These are phyloP conservation scores for Gasteruption jaculator DNA, from an alignment of 2,888 invertebrate genomes.

Conservation along the genomic window DNA sequence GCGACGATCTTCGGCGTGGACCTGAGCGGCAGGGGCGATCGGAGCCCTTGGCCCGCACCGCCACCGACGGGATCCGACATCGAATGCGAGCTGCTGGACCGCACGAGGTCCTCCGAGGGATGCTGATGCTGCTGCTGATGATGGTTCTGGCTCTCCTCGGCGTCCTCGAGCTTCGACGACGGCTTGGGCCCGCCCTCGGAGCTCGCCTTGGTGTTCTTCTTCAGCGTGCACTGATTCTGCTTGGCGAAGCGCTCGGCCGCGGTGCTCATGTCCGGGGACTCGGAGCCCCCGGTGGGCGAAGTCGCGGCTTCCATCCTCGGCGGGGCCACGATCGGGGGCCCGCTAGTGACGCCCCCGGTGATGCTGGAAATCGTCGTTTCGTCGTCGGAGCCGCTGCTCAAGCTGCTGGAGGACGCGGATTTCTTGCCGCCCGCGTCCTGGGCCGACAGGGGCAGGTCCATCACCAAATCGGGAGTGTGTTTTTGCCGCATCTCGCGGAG, in stretches of 20 bases:
- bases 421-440: conserved; percentile 42
- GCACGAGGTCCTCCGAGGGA: conserved; percentile 35
- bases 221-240: conserved; percentile 73
- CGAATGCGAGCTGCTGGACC: conserved; percentile 43
- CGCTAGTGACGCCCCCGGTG: conserved; percentile 17
- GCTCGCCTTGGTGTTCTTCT: conserved; percentile 60
- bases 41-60: conserved; percentile 27
- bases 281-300: conserved; percentile 50
- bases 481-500: conserved; percentile 54
- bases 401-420: conserved; percentile 46
- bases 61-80: conserved; percentile 35
- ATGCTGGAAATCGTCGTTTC: conserved; percentile 44
- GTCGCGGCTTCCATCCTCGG: conserved; percentile 44
- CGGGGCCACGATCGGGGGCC: conserved; percentile 25
- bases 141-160: conserved; percentile 29
- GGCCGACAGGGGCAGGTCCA: conserved; percentile 68
- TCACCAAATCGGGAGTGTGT: conserved; percentile 76
- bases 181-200: too few relatives aligned
- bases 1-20: conserved; percentile 63
- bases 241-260: conserved; percentile 75
- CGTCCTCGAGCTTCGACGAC: conserved; percentile 30
- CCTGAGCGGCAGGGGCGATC: conserved; percentile 57
- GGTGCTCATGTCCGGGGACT: conserved; percentile 66
- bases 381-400: conserved; percentile 43
- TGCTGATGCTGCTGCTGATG: too few relatives aligned